Evolutionary conservation across 2,888 invertebrate genomes (phyloP), one percentile per base, ranked within the genome.

Genomic region (Rhingia campestris): DNA sequence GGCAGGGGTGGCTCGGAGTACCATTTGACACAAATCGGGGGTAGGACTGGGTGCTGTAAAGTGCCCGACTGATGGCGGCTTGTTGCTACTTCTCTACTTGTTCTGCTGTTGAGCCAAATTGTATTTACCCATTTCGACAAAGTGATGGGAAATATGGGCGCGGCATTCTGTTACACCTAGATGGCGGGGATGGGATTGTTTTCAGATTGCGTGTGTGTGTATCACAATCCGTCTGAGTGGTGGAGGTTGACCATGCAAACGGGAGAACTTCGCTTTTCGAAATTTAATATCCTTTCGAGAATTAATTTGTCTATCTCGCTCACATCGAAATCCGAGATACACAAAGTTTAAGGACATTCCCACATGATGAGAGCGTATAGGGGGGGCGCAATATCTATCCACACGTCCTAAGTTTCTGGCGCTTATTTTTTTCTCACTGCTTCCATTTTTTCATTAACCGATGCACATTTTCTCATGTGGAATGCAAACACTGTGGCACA

Each of bases 261-360:
- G 33, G 41, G 30, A 45, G 53, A 63, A 45, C 56, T 56, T 63
- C 45, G 56, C 64, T 58, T 67, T 74, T n/a, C 67, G 81, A 58
- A 81, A 79, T 79, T 79, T 79, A 82, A 82, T 79, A 79, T 79
- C 63, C 41, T 80, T 84, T 70, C 70, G 64, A 80, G 84, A 74
- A 84, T 80, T 80, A 12, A 66, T 80, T 63, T 58, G 39, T 47
- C 47, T 49, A 49, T 10, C 56, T 12, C 39, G 2, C 41, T n/a
- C 12, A 7, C 7, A 56, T 56, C 47, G 54, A 10, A 56, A 5
- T 12, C 45, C 35, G 12, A 33, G 14, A 7, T 53, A 69, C 67
- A 41, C 45, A 74, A 63, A 82, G 82, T 82, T 82, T 79, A 77
- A 75, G 84, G 74, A 84, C 59, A 72, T 66, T n/a, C 41, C n/a